Conservation (phyloP, 1,140 invertebrate species). For the Trachymyrmex septentrionalis region DNA sequence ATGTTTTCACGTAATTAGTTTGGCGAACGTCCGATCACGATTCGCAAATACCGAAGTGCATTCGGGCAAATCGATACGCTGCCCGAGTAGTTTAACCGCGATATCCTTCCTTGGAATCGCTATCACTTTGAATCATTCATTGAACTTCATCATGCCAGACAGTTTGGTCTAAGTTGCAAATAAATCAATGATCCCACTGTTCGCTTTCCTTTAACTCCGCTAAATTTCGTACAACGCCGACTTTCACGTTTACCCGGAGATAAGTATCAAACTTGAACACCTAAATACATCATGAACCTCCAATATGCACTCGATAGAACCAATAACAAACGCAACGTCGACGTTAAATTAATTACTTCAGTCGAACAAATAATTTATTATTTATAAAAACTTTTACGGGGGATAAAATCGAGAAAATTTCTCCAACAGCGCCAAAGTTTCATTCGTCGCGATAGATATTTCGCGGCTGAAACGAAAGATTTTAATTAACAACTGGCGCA, state of each 20-base stretch:
- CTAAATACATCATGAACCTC: neutral
- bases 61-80: conserved; percentile 45
- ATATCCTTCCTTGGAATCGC: conserved; percentile 36
- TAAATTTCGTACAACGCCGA: neutral
- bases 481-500: neutral
- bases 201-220: neutral
- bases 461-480: neutral
- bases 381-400: neutral
- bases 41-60: conserved; percentile 52
- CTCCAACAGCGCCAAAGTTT: neutral
- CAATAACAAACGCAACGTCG: neutral
- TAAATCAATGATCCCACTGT: conserved; percentile 41
- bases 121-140: conserved; percentile 39
- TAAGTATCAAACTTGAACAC: neutral
- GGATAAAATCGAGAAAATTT: neutral
- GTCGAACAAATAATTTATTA: neutral
- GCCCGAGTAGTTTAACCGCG: neutral
- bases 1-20: conserved; percentile 55
- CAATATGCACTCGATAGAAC: neutral
- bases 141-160: conserved; percentile 47
- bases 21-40: conserved; percentile 51
- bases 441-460: neutral
- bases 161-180: conserved; percentile 38
- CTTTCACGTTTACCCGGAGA: neutral
- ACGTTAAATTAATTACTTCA: neutral